Base-by-base conservation (phyloP, 1,140 invertebrate genomes). In the Contarinia nasturtii region DNA sequence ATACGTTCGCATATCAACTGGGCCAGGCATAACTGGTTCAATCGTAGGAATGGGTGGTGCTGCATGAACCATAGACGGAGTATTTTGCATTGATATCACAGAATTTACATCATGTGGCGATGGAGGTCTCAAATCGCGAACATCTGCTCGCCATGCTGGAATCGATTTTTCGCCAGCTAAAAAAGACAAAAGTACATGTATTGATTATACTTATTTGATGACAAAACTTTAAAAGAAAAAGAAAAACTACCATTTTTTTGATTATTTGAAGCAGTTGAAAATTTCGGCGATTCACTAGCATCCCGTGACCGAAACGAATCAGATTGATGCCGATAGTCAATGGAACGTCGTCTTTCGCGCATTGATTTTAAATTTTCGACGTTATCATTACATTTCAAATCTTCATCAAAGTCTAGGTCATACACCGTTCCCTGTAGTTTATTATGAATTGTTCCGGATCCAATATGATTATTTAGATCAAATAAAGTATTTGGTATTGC, bases 1-100 rank as follows among this genome's bases (percentile, higher is more conserved):
- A 55, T 88, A 88, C 0, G 84, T 88, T 33, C 86, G 70, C 83
- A 87, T 87, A 61, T 88, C 84, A 2, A 88, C 84, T 0, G 85
- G 84, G 2, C 82, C 84, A 1, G 84, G 84, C 40, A 87, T 55
- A 15, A 86, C 67, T 0, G 83, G 81, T 2, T 83, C 78, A 33
- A 72, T 67, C 54, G n/a, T 21, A 43, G 7, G 41, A 4, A 43
- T 43, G 2, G 41, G 18, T 21, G 18, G 10, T 8, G 68, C 74
- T 50, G 65, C 69, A 58, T 69, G 77, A 52, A 49, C 58, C 52
- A 47, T 56, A 53, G 62, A 58, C 51, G 63, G 57, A 43, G 56
- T 51, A 45, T 12, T 19, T 27, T 27, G 27, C 10, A 27, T 27
- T 27, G 27, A 27, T 5, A 27, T 27, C 3, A 21, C 11, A 18